Percentiles rank a stretch among this genome's conserved stretches.
These are phyloP conservation scores for Lithosia quadra DNA, from an alignment of 2,888 invertebrate species.

Conservation along the genomic window DNA sequence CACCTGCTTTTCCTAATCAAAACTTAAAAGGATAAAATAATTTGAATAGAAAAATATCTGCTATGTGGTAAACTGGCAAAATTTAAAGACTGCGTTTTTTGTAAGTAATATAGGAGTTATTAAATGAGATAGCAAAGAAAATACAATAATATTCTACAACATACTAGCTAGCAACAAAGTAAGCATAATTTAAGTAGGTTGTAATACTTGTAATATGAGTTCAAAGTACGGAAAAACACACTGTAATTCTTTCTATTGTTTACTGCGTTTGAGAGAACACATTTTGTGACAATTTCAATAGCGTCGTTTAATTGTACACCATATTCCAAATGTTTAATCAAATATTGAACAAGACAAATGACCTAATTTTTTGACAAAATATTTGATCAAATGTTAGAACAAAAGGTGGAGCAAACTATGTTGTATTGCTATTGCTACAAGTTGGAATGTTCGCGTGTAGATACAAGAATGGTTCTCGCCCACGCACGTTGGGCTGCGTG, in stretches of 20 bases:
- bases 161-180: too few species aligned
- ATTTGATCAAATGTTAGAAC: background rate
- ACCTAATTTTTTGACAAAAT: background rate
- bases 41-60: too few species aligned
- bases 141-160: too few species aligned
- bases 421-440: background rate
- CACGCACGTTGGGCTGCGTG: constrained; percentile 7
- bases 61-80: too few species aligned
- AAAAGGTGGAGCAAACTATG: background rate
- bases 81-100: too few species aligned
- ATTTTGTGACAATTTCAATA: background rate
- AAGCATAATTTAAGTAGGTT: too few species aligned
- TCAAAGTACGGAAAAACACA: too few species aligned
- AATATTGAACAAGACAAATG: background rate
- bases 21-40: too few species aligned
- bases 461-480: constrained; percentile 13
- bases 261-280: background rate
- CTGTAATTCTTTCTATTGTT: background rate
- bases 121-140: too few species aligned
- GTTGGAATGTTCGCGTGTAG: constrained; percentile 15
- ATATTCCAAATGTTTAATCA: background rate
- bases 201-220: too few species aligned
- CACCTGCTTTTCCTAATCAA: too few species aligned
- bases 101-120: too few species aligned
- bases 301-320: background rate